Conservation (phyloP, 37 sponge, comb jelly and placozoan genomes). For the Haliclona indistincta region DNA sequence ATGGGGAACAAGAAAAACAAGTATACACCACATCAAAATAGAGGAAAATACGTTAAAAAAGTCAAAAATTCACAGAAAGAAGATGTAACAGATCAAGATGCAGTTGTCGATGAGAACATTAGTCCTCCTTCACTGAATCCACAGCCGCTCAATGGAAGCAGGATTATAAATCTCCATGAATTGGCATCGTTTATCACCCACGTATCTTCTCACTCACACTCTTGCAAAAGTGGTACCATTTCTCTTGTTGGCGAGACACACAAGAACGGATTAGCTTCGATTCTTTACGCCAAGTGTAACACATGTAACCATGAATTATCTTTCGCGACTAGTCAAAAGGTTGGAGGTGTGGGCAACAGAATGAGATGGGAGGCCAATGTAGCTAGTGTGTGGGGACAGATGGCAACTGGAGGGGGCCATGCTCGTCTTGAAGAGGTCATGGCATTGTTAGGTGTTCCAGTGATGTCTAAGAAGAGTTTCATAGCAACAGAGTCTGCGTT, state of each 20-base stretch:
- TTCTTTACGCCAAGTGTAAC: background rate
- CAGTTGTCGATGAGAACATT: too few species aligned
- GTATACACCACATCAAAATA: too few species aligned
- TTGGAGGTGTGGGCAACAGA: conserved; percentile 9
- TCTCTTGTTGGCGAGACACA: conserved; percentile 16
- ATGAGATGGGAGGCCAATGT: conserved; percentile 32
- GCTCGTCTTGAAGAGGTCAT: conserved; percentile 14
- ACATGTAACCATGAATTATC: conserved; percentile 3
- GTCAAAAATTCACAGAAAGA: too few species aligned
- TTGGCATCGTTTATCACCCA: background rate
- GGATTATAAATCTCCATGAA: background rate
- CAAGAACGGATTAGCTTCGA: conserved; percentile 38
- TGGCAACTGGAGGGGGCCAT: conserved; percentile 50
- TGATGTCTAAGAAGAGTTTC: conserved; percentile 40
- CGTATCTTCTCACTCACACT: background rate
- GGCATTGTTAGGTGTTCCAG: conserved; percentile 29
- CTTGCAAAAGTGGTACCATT: conserved; percentile 3
- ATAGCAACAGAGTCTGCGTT: conserved; percentile 19
- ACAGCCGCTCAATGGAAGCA: background rate
- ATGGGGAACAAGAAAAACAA: too few species aligned
- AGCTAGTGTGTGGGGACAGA: conserved; percentile 58
- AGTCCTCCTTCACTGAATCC: too few species aligned
- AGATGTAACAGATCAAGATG: too few species aligned
- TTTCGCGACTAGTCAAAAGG: conserved; percentile 23
- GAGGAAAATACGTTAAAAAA: too few species aligned